phyloP scores from a whole-genome alignment of 30 jellyfish, hydroid and myxozoan species.

The Aurelia aurita complex sp. Pacific region DNA sequence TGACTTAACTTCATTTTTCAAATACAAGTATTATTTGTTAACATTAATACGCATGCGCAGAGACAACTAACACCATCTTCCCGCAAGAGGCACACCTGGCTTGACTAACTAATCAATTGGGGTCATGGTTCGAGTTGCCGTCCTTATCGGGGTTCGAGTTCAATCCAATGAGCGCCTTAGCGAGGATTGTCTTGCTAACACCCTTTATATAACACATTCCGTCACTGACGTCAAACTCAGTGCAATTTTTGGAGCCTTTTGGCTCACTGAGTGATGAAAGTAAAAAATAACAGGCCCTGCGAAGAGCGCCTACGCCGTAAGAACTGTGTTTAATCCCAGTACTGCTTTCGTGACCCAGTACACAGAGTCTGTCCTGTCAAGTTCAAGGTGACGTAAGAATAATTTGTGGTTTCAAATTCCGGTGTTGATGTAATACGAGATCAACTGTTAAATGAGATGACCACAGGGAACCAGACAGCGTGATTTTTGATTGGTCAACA shows the following conservation, averaged over 20 bases:
- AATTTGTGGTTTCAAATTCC: no score
- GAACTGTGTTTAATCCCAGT: no score
- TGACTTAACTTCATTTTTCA: no score
- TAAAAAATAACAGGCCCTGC: no score
- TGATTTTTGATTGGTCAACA: no score
- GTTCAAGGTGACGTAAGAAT: no score
- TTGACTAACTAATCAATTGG: background rate
- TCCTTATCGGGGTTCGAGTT: constrained; percentile 88
- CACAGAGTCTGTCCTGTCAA: no score
- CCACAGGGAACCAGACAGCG: no score
- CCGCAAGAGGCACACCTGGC: constrained; percentile 14
- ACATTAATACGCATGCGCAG: constrained; percentile 42
- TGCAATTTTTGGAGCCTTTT: constrained; percentile 76
- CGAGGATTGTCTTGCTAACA: constrained; percentile 87
- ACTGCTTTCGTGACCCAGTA: no score
- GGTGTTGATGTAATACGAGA: no score
- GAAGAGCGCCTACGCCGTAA: no score
- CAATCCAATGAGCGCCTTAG: constrained; percentile 83
- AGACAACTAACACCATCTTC: background rate
- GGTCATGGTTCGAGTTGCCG: constrained; percentile 19
- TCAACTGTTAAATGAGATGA: no score
- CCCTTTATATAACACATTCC: constrained; percentile 60
- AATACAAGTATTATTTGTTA: background rate
- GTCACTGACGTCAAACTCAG: constrained; percentile 49
- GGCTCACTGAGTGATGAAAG: constrained; percentile 38